Conservation (phyloP, 2,797 vertebrate genomes). For the Poecilia picta region DNA sequence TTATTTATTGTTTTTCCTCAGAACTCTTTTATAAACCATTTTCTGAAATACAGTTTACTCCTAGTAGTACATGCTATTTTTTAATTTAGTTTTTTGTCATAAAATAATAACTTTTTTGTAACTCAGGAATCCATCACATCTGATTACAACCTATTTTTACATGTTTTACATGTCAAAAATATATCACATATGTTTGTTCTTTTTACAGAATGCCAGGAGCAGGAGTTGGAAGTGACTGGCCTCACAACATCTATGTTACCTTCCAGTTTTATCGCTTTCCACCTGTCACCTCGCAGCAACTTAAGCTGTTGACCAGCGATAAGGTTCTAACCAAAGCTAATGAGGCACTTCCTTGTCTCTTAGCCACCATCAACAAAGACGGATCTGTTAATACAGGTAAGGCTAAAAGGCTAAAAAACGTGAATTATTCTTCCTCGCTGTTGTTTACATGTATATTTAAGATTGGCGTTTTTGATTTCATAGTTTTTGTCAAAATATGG, state of each 20-base stretch:
- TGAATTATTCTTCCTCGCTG: not conserved
- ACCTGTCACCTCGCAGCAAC: constrained; percentile 82
- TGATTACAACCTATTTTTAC: not conserved
- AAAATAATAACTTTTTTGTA: constrained; percentile 12
- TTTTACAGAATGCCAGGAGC: constrained; percentile 75
- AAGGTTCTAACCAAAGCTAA: constrained; percentile 1
- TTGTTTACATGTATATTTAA: not conserved
- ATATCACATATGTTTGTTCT: constrained; percentile 1
- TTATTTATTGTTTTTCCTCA: constrained; percentile 45
- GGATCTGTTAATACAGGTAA: constrained; percentile 81
- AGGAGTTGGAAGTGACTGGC: constrained; percentile 72
- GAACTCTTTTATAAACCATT: constrained; percentile 50
- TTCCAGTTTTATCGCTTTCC: constrained; percentile 97
- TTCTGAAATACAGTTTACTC: constrained; percentile 39
- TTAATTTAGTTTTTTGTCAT: constrained; percentile 7
- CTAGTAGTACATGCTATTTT: constrained; percentile 5
- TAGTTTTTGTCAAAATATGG: not conserved
- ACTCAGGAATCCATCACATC: not conserved
- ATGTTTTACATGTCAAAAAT: not conserved
- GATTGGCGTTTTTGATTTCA: not conserved
- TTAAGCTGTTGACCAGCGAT: constrained; percentile 80
- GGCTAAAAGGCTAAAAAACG: constrained; percentile 33
- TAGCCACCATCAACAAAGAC: constrained; percentile 78
- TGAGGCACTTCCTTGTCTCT: constrained; percentile 72
- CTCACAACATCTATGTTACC: constrained; percentile 87